phyloP scores from a whole-genome alignment of 2,888 invertebrate genomes.

The Apodemia zela region DNA sequence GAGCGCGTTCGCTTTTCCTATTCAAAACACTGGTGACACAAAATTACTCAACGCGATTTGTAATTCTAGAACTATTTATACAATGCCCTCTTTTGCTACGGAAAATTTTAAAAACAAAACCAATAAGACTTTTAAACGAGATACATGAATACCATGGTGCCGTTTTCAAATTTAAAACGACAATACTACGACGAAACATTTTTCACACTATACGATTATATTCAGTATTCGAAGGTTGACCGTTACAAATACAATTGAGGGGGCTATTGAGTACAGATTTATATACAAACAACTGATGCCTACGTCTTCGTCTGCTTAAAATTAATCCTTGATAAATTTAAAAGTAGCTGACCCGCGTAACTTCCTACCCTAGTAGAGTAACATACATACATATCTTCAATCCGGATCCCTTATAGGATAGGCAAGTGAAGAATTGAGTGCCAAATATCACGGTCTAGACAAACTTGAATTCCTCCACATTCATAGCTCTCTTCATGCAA shows the following conservation, averaged over 20 bases:
- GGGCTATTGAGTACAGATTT: not conserved
- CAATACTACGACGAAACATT: slow-evolving; percentile 9
- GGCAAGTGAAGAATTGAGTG: too few species aligned
- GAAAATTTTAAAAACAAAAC: slow-evolving; percentile 46
- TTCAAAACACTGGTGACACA: slow-evolving; percentile 36
- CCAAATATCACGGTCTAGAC: too few species aligned
- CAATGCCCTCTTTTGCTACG: slow-evolving; percentile 44
- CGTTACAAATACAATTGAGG: slow-evolving; percentile 23
- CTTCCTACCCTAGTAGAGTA: too few species aligned
- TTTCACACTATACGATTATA: slow-evolving; percentile 28
- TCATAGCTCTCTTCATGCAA: too few species aligned
- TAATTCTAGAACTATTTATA: slow-evolving; percentile 35
- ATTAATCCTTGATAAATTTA: not conserved
- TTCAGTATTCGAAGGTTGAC: slow-evolving; percentile 31
- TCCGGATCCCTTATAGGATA: too few species aligned
- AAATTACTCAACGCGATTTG: slow-evolving; percentile 34
- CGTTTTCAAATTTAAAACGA: slow-evolving; percentile 29
- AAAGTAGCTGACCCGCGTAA: too few species aligned
- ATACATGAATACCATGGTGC: slow-evolving; percentile 47
- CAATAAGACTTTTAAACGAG: slow-evolving; percentile 49
- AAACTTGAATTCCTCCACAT: too few species aligned
- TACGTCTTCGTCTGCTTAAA: not conserved
- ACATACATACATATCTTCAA: too few species aligned
- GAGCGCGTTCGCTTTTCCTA: slow-evolving; percentile 39
- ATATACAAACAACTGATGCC: not conserved